Conservation (phyloP, 1,140 invertebrate genomes). For the Bombus cullumanus region DNA sequence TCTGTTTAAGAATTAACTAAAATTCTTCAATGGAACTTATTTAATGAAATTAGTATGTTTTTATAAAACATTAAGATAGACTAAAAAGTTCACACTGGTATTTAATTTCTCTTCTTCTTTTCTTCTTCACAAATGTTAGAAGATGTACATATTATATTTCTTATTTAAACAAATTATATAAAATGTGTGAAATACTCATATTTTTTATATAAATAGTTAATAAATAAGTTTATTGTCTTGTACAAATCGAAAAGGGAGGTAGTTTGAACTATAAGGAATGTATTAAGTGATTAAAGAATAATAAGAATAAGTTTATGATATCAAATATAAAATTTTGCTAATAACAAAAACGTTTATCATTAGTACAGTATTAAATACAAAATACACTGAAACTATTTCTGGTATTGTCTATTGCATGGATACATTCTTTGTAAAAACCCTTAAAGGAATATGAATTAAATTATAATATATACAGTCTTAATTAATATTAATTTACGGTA, state of each 20-base stretch:
- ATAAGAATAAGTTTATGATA: constrained; percentile 8
- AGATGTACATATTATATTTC: constrained; percentile 32
- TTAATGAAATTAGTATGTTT: background rate
- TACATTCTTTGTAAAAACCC: constrained; percentile 52
- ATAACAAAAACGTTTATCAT: background rate
- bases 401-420: constrained; percentile 43
- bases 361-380: constrained; percentile 26
- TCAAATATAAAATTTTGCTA: constrained; percentile 11
- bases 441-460: constrained; percentile 55
- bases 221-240: constrained; percentile 58
- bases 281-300: constrained; percentile 12
- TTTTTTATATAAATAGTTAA: constrained; percentile 51
- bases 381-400: background rate
- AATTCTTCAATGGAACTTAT: background rate
- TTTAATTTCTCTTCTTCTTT: constrained; percentile 7
- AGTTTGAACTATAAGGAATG: constrained; percentile 15
- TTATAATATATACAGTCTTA: constrained; percentile 40
- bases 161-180: constrained; percentile 50
- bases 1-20: background rate
- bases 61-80: background rate
- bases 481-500: constrained; percentile 43
- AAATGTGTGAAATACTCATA: constrained; percentile 34
- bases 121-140: background rate
- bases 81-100: background rate
- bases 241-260: constrained; percentile 31